Evolutionary conservation across 2,888 invertebrate genomes (phyloP).

Genomic region (Hirudinaria manillensis): DNA sequence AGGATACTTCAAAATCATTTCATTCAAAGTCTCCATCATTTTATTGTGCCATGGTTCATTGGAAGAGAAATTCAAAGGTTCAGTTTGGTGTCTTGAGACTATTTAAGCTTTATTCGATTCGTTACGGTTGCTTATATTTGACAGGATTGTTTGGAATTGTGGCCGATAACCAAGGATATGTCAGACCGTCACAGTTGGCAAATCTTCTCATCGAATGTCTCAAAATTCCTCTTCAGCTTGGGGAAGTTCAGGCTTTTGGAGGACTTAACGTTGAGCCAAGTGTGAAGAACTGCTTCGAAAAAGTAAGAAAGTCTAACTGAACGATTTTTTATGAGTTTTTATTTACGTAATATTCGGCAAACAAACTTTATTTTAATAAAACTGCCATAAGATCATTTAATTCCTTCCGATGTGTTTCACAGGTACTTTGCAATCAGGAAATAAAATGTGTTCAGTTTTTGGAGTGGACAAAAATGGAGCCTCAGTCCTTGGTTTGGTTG

Average conservation of each 20-base stretch:
- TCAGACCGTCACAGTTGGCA: constrained; percentile 59
- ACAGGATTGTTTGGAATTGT: constrained; percentile 86
- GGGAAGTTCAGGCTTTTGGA: constrained; percentile 60
- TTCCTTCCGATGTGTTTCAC: neutral
- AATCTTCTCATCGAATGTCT: constrained; percentile 86
- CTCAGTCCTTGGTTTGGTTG: constrained; percentile 64
- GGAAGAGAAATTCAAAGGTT: constrained; percentile 58
- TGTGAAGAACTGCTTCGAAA: constrained; percentile 66
- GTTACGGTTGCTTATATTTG: too few relatives aligned
- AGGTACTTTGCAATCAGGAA: constrained; percentile 18
- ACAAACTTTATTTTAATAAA: too few relatives aligned
- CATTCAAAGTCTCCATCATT: constrained; percentile 66
- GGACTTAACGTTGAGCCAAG: constrained; percentile 63
- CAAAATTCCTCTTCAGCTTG: constrained; percentile 51
- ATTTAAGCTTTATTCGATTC: too few relatives aligned
- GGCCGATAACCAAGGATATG: constrained; percentile 81
- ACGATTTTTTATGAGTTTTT: too few relatives aligned
- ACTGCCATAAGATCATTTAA: too few relatives aligned
- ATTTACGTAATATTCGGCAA: too few relatives aligned
- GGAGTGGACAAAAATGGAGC: constrained; percentile 65
- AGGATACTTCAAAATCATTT: constrained; percentile 64
- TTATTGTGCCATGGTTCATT: constrained; percentile 65
- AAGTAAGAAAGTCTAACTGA: constrained; percentile 40
- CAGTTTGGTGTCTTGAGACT: neutral
- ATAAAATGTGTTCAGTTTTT: constrained; percentile 57